Evolutionary conservation across 2,888 invertebrate species (phyloP), one percentile per base, ranked within the genome.

Genomic region (Blomia tropicalis): DNA sequence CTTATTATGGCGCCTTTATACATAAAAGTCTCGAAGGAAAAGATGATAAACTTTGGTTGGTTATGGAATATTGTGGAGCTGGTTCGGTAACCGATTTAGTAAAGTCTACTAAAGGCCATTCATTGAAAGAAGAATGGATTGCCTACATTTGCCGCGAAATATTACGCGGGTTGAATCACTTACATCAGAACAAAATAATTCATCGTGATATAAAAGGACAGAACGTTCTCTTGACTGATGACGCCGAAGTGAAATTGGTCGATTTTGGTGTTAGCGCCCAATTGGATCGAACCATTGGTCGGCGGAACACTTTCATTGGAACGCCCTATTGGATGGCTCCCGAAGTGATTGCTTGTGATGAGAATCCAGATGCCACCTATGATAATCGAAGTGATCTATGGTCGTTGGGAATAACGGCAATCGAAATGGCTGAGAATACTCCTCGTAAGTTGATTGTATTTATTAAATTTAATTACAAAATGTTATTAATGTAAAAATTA

Each of bases 21-120:
- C 96, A 96, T 77, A 98, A 98, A 77, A 90, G 91, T 71, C 92
- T 92, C 43, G 88, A 92, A 1, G 95, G 96, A 53, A 96, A 96
- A 78, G 96, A 98, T 78, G 98, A 99, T 77, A 96, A 98, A 74
- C 79, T 98, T 65, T 98, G 98, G 98, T 79, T 96, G 75, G 96
- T 99, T 65, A 99, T 98, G 98, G 98, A 98, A 77, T 99, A 96
- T 75, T 98, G 98, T 79, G 98, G 98, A 70, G 96, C 95, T 74
- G 95, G 91, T 66, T 95, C 95, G 63, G 92, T 98, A 64, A 98
- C 98, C 68, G 98, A 99, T 79, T 81, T 99, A 73, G 96, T 99
- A 61, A 99, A 98, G 79, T 93, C 93, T 67, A 96, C 95, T 67
- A 96, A 98, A 78, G 95, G 95, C 60, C 92, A 91, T 75, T 88